A percentile compares a stretch with the other conserved stretches of the same genome.
phyloP scores from a whole-genome alignment of 37 sponge, comb jelly and placozoan species.

The Aplysina aerophoba region DNA sequence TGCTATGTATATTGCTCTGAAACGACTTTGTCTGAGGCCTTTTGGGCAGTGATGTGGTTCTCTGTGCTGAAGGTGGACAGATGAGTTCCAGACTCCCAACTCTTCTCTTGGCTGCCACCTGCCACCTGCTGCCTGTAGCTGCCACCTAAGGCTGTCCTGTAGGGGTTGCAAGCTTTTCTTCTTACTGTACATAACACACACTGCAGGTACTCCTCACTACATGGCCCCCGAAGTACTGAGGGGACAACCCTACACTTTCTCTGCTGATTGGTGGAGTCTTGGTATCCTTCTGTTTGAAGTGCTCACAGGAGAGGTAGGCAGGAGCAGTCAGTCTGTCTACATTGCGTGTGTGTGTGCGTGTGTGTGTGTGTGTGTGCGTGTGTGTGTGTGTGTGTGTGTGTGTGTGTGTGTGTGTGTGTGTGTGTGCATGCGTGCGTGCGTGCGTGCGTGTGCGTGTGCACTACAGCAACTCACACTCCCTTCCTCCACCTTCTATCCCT shows the following conservation, averaged over 20 bases:
- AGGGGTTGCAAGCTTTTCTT: no score
- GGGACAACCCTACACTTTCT: slow-evolving; percentile 78
- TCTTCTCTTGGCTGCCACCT: no score
- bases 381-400: slow-evolving; percentile 16
- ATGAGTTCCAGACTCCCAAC: no score
- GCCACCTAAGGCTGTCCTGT: no score
- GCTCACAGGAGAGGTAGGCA: slow-evolving; percentile 70
- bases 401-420: slow-evolving; percentile 34
- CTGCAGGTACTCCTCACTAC: slow-evolving; percentile 79
- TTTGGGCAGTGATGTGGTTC: no score
- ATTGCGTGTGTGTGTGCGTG: neutral
- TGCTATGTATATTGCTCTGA: no score
- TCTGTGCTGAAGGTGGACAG: no score
- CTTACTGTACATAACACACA: no score
- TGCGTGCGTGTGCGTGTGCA: neutral
- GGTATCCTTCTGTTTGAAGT: slow-evolving; percentile 81
- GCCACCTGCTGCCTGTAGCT: no score
- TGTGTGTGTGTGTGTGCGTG: slow-evolving; percentile 24
- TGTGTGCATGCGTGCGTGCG: neutral
- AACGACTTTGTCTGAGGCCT: no score
- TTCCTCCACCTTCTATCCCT: neutral
- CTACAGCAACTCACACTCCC: neutral
- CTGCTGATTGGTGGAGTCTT: slow-evolving; percentile 90
- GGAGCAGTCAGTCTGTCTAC: neutral
- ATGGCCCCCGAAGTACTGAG: slow-evolving; percentile 86